Percentiles rank a stretch among this genome's conserved stretches.
phyloP scores from a whole-genome alignment of 2,113 vertebrate species.

The Chlorocebus sabaeus region DNA sequence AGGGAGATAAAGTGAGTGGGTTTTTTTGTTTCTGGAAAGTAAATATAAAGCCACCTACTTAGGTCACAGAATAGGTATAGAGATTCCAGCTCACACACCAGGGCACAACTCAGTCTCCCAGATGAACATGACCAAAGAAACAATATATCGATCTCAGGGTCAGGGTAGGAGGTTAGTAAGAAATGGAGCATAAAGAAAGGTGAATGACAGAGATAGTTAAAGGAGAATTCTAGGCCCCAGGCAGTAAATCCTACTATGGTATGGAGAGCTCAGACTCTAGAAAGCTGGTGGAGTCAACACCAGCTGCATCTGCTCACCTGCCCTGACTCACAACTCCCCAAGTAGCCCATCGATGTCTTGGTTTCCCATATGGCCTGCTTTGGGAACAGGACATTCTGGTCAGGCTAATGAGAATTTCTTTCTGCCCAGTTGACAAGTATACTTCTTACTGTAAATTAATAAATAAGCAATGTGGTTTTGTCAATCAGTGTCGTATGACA shows the following conservation, averaged over 20 bases:
- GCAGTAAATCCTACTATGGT: not conserved
- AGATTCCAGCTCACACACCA: not conserved
- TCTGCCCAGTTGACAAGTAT: not conserved
- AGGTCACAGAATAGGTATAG: not conserved
- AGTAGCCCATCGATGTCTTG: not conserved
- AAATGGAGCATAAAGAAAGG: not conserved
- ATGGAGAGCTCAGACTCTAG: not conserved
- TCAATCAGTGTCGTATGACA: not conserved
- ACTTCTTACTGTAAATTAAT: not conserved
- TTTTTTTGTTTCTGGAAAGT: not conserved
- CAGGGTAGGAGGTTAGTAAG: not conserved
- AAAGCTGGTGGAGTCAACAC: not conserved
- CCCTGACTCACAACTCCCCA: not conserved
- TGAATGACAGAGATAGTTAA: not conserved
- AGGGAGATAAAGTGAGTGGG: not conserved
- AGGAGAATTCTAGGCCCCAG: not conserved
- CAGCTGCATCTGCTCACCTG: not conserved
- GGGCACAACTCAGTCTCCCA: not conserved
- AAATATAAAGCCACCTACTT: not conserved
- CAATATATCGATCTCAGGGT: no score
- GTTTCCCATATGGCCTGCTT: accelerated
- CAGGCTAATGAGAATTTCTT: not conserved
- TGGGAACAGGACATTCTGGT: not conserved
- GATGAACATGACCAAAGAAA: not conserved
- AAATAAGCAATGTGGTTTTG: not conserved